Base-by-base conservation (phyloP, 2,888 invertebrate genomes). In the Apocheima hispidaria region DNA sequence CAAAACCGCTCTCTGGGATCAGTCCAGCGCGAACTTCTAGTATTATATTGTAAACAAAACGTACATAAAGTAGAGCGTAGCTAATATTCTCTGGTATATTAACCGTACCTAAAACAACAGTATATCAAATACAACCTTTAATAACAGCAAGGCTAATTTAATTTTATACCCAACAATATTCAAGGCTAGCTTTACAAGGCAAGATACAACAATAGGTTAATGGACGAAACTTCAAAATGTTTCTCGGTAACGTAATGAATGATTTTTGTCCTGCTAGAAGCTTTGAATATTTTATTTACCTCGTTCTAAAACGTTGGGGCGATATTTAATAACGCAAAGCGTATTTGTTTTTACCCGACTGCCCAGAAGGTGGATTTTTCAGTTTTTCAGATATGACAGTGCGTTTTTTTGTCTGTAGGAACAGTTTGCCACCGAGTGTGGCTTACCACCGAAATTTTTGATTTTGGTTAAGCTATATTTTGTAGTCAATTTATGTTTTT, bases 151-250 rank as follows among this genome's bases (percentile, higher is more conserved):
- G 35, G 60, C 33, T 54, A 28, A 60, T 60, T 26, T 26, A 26
- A 26, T 26, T 26, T 26, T 5, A 26, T 26, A 26, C 6, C 38
- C 20, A 23, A 51, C 30, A 30, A 40, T 46, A 40, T 5, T 7
- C 26, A 7, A 26, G 26, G 26, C 4, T n/a, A n/a, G n/a, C n/a
- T n/a, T n/a, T 10, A 52, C 33, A 14, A 38, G 20, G n/a, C 12
- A n/a, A 38, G 21, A 16, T 41, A 23, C 41, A 62, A 62, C 43
- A 49, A 58, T 48, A 58, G 36, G 35, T 40, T 55, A 60, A 62
- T 60, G 54, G 51, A 55, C 26, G 61, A 38, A 51, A 61, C 56
- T 44, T 55, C 41, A 59, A 33, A 55, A 40, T 48, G 46, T 55
- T 52, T 50, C 51, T 57, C 48, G 23, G 10, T 18, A 36, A 51